Evolutionary conservation across 37 sponge, comb jelly and placozoan species (phyloP).

Genomic region (Lycopodina hypogea): DNA sequence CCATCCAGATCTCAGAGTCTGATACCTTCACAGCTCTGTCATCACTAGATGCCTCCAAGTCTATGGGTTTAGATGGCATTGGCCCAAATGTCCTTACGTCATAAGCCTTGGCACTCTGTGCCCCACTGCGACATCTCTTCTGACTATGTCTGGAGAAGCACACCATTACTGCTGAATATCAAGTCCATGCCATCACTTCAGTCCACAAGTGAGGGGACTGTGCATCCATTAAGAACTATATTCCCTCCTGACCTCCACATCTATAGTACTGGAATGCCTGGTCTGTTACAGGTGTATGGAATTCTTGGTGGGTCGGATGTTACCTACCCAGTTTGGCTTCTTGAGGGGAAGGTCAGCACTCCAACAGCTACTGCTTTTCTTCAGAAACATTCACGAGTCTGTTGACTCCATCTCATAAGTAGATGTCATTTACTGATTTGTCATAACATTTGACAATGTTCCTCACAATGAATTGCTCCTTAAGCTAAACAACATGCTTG

Average conservation of each 20-base stretch:
- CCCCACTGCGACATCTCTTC: constrained; percentile 2
- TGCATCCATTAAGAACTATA: constrained; percentile 27
- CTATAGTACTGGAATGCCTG: constrained; percentile 33
- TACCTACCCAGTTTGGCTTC: not conserved
- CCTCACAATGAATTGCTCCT: constrained; percentile 20
- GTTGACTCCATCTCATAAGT: too few relatives aligned
- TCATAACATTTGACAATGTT: constrained; percentile 37
- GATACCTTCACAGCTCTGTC: not conserved
- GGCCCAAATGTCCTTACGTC: constrained; percentile 6
- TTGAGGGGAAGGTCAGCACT: not conserved
- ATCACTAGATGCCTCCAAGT: constrained; percentile 5
- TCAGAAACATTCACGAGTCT: not conserved
- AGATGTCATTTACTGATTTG: constrained; percentile 24
- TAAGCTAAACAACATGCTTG: constrained; percentile 14
- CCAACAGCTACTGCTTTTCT: not conserved
- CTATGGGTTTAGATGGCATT: constrained; percentile 24
- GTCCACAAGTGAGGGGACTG: too few relatives aligned
- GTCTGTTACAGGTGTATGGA: constrained; percentile 6
- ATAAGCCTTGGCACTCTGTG: constrained; percentile 7
- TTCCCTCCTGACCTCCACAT: constrained; percentile 13
- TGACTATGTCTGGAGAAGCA: not conserved
- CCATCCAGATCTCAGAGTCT: not conserved
- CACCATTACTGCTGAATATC: constrained; percentile 10
- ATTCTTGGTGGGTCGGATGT: not conserved
- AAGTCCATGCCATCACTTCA: constrained; percentile 11